Evolutionary conservation across 2,888 invertebrate genomes (phyloP), one percentile per base, ranked within the genome.

Genomic region (Ceriagrion tenellum): DNA sequence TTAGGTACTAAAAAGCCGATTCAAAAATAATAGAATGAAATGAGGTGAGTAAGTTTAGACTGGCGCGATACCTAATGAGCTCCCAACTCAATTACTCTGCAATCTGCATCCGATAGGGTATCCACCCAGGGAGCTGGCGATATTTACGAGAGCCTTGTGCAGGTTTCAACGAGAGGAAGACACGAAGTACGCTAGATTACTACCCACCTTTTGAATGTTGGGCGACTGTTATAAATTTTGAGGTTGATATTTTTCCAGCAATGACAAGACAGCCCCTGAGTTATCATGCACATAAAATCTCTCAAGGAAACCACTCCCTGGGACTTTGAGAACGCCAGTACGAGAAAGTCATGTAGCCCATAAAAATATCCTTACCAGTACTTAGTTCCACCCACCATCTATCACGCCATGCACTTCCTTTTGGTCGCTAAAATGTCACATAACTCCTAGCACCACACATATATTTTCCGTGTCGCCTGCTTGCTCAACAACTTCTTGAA

Each of bases 371-470:
- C 26, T 69, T n/a, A 69, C 69, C 69, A 69, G 69, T 69, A 69
- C n/a, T n/a, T 69, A 69, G 69, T 69, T 69, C 69, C 69, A 69
- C 69, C 69, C 69, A 69, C n/a, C 69, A n/a, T n/a, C 69, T n/a
- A 69, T 69, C 69, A 69, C n/a, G 26, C n/a, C 69, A 10, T 26
- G n/a, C 69, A 69, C n/a, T 69, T 69, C n/a, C 69, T 69, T n/a
- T n/a, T 59, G 59, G n/a, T n/a, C 10, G n/a, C n/a, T 6, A n/a
- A 69, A n/a, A n/a, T 69, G 69, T 59, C 59, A 59, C 59, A 59
- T 59, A 59, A 59, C 59, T 59, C 20, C 16, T 12, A 59, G 20
- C 59, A 20, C n/a, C 69, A 69, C n/a, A 1, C 69, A 26, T 69
- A 69, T n/a, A n/a, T 69, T n/a, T 69, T 69, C n/a, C n/a, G 0